Evolutionary conservation across 1,140 invertebrate species (phyloP), one percentile per base, ranked within the genome.

Genomic region (Atopsyche davidsoni): DNA sequence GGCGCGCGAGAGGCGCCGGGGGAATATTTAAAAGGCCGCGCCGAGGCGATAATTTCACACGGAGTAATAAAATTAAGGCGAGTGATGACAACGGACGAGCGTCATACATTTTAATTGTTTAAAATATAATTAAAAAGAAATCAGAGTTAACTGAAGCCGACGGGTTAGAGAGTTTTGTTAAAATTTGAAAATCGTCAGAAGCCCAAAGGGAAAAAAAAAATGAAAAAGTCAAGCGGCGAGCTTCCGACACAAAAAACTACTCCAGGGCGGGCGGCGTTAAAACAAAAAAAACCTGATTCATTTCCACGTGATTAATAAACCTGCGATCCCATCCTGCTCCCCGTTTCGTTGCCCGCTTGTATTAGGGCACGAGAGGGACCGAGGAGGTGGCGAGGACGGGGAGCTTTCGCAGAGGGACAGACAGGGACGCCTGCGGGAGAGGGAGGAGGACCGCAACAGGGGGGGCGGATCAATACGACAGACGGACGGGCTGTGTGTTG

Each of bases 251-350:
- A 48, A 48, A 18, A 40, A 38, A 39, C 13, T 47, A 40, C 35
- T 31, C 11, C 11, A 38, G 23, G 18, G 38, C 23, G 45, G 36
- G n/a, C 31, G 39, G 25, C n/a, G n/a, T 21, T 31, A 21, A 39
- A 47, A n/a, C 14, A 11, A 40, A 45, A 54, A 47, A 53, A 35
- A 45, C 32, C 42, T 39, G 46, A 53, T 53, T 48, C 32, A 49
- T 55, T 55, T 55, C 53, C 53, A 55, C 41, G 46, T 45, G 53
- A 55, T 55, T 55, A 55, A 55, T 55, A 55, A 55, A 50, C 46
- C 40, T 48, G 40, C 41, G 46, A 39, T 51, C 48, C 19, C 19
- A 13, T 6, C 6, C 6, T 38, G 7, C 6, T 7, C 35, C 13
- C 7, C 4, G 14, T 9, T 9, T 38, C 6, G 6, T 6, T 17